Evolutionary conservation across 92 coral and sea anemone genomes (phyloP).

Genomic region (Actinernus sp.): DNA sequence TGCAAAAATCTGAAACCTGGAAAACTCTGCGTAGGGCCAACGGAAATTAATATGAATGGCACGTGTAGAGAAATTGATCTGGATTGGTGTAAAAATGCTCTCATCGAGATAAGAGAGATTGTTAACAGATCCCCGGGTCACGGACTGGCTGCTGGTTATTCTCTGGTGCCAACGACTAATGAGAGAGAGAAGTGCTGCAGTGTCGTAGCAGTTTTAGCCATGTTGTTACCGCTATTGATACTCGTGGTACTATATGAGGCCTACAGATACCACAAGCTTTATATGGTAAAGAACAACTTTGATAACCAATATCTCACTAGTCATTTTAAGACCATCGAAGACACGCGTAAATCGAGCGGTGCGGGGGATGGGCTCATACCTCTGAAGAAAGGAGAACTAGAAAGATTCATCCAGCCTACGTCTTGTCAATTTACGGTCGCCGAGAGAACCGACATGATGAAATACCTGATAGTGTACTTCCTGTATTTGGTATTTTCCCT

Average conservation of each 20-base stretch:
- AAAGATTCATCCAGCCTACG: slow-evolving; percentile 85
- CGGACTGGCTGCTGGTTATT: slow-evolving; percentile 3
- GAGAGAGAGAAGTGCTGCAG: slow-evolving; percentile 50
- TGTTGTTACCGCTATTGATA: slow-evolving; percentile 84
- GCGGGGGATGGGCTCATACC: slow-evolving; percentile 86
- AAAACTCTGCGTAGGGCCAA: slow-evolving; percentile 27
- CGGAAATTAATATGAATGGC: slow-evolving; percentile 14
- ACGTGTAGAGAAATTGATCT: slow-evolving; percentile 33
- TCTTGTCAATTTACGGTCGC: slow-evolving; percentile 74
- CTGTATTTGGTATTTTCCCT: slow-evolving; percentile 77
- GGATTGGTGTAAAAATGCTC: not conserved
- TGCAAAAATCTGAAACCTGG: slow-evolving; percentile 44
- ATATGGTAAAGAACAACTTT: slow-evolving; percentile 78
- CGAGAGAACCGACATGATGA: slow-evolving; percentile 72
- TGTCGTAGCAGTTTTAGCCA: slow-evolving; percentile 32
- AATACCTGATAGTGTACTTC: slow-evolving; percentile 64
- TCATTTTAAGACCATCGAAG: slow-evolving; percentile 95
- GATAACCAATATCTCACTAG: slow-evolving; percentile 91
- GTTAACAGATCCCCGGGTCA: slow-evolving; percentile 11
- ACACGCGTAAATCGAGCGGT: slow-evolving; percentile 88
- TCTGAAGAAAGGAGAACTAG: slow-evolving; percentile 89
- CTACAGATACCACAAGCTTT: slow-evolving; percentile 86
- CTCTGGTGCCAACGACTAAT: slow-evolving; percentile 12
- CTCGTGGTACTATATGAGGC: slow-evolving; percentile 84
- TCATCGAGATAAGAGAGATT: not conserved